Conservation (phyloP, 2,888 invertebrate genomes). For the Tipula vernalis region DNA sequence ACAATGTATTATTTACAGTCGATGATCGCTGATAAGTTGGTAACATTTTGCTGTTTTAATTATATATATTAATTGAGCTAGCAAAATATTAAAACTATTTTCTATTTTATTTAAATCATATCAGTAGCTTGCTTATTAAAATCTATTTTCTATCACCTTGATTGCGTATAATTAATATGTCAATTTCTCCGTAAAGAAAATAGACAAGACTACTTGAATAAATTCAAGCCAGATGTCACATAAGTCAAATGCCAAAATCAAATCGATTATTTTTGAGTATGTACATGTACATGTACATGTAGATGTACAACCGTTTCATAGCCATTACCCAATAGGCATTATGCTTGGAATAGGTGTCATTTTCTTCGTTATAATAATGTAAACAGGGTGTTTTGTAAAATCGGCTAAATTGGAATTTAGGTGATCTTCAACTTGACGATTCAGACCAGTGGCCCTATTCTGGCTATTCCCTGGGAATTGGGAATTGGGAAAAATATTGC, state of each 20-base stretch:
- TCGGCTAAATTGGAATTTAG: too few relatives aligned
- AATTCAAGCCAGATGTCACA: not conserved
- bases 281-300: too few relatives aligned
- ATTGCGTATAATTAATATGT: not conserved
- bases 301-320: too few relatives aligned
- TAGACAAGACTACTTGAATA: not conserved
- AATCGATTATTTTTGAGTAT: not conserved
- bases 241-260: not conserved
- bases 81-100: not conserved
- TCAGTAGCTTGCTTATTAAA: not conserved
- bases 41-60: conserved; percentile 15
- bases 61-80: not conserved
- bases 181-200: not conserved
- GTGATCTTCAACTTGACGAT: too few relatives aligned
- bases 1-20: conserved; percentile 27
- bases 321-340: not conserved
- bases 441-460: too few relatives aligned
- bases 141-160: not conserved
- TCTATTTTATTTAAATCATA: not conserved
- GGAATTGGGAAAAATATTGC: too few relatives aligned
- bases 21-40: conserved; percentile 17
- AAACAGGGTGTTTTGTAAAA: too few relatives aligned
- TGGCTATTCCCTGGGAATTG: too few relatives aligned
- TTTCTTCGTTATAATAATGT: too few relatives aligned
- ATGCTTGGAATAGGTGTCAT: too few relatives aligned